Conservation (phyloP, 2,888 invertebrate genomes). For the Laspeyria flexula region DNA sequence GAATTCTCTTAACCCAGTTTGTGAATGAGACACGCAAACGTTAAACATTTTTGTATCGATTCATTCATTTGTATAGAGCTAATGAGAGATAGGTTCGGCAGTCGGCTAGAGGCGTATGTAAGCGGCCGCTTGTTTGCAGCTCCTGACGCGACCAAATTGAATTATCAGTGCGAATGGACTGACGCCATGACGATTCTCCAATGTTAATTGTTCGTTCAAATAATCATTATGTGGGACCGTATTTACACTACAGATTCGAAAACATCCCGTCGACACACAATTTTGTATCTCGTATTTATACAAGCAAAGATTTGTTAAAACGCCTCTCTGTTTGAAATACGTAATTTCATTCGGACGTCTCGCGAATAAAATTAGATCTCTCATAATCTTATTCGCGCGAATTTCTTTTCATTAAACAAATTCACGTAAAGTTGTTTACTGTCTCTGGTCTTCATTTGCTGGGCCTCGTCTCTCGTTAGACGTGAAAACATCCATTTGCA, state of each 20-base stretch:
- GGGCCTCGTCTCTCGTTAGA: conserved; percentile 48
- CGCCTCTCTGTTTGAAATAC: conserved; percentile 55
- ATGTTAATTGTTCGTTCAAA: conserved; percentile 79
- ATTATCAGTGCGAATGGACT: conserved; percentile 67
- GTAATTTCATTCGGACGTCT: conserved; percentile 63
- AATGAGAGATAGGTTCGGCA: conserved; percentile 45
- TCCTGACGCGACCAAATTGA: conserved; percentile 67
- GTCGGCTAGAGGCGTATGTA: conserved; percentile 35
- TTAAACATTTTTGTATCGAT: conserved; percentile 39
- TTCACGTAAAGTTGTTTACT: conserved; percentile 61
- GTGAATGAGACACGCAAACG: conserved; percentile 31
- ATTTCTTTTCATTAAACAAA: conserved; percentile 62
- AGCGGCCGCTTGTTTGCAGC: conserved; percentile 55
- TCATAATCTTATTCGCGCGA: conserved; percentile 62
- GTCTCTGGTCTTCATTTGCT: conserved; percentile 55
- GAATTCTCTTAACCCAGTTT: conserved; percentile 31
- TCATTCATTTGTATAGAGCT: conserved; percentile 45
- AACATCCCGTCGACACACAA: conserved; percentile 63
- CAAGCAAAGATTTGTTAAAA: conserved; percentile 63
- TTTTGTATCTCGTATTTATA: conserved; percentile 64
- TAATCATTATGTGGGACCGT: conserved; percentile 79
- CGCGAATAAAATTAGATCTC: conserved; percentile 64
- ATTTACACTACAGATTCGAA: conserved; percentile 70
- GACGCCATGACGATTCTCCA: conserved; percentile 53
- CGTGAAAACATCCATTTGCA: conserved; percentile 45